Conservation (phyloP, 2,113 vertebrate species). For the Rhipidura dahli region DNA sequence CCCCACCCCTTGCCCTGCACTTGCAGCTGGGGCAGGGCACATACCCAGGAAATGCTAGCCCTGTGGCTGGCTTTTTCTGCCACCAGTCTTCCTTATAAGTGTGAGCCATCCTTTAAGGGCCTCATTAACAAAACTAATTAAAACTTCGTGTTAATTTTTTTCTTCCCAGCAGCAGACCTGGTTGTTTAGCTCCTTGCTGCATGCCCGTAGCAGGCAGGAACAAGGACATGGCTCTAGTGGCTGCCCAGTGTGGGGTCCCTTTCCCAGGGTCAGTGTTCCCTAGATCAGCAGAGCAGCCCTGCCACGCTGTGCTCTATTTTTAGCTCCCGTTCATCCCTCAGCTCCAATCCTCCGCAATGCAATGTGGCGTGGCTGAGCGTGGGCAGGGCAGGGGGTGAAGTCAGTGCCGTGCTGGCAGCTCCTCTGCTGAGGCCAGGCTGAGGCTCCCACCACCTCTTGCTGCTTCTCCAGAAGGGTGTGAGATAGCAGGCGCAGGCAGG, state of each 20-base stretch:
- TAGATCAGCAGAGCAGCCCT: background rate
- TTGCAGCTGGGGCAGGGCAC: rapidly evolving
- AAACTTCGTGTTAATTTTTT: background rate
- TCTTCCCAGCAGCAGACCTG: background rate
- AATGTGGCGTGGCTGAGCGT: background rate
- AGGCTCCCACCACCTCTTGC: background rate
- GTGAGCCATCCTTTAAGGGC: background rate
- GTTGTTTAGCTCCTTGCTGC: background rate
- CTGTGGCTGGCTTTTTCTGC: background rate
- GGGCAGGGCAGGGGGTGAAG: background rate
- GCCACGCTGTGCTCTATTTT: background rate
- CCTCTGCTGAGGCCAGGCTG: background rate
- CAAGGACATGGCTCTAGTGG: background rate
- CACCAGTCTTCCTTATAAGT: background rate
- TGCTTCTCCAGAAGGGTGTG: background rate
- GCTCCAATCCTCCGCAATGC: background rate
- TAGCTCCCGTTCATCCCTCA: background rate
- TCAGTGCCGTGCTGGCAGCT: rapidly evolving
- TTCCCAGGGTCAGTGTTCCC: background rate
- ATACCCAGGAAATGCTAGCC: background rate
- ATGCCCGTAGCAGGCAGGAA: background rate
- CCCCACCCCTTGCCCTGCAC: background rate
- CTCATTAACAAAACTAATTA: slow-evolving; percentile 23
- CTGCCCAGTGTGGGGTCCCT: background rate
- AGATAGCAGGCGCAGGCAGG: background rate